Evolutionary conservation across 2,113 vertebrate species (phyloP), one percentile per base, ranked within the genome.

Genomic region (Budorcas taxicolor): DNA sequence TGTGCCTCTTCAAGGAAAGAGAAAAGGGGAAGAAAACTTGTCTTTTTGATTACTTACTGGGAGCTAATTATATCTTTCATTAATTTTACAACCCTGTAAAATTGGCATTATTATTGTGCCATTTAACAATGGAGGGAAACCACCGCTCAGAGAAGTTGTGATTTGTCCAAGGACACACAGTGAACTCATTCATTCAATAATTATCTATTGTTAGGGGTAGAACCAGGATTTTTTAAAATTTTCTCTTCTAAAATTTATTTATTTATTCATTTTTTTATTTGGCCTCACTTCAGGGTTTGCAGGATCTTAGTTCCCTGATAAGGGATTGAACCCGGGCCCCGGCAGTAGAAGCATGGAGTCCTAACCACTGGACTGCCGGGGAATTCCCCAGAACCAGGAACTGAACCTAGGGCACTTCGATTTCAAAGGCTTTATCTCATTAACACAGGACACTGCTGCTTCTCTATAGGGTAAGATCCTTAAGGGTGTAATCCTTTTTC

Each of bases 291-390:
- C 50, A 31, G 8, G 9, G 45, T 16, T 81, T 81, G 45, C 2
- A 3, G 8, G 8, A 19, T 33, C 15, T 50, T 81, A 50, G 29
- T 50, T 80, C 78, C 78, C 29, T 50, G 45, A 81, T 17, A 31
- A 50, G 45, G 45, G 45, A 12, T 50, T 81, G 45, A 50, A 81
- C 29, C 45, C 0, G 15, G 76, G 45, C 2, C 29, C 45, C 5
- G 0, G 5, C 7, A 31, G 27, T 47, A 45, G 4, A 80, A 47
- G 4, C 3, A 0, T 1, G 3, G 45, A 33, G 16, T 50, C 15
- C 5, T 81, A 81, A 50, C 29, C 45, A 31, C 29, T 81, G 16
- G 78, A 50, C 29, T 31, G 8, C 2, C 9, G 10, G 45, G 16
- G 45, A 50, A 50, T 81, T 50, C 45, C 78, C 78, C 82, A 57